A percentile compares a stretch with the other conserved stretches of the same genome.
These are phyloP conservation scores for Drosophila parthenogenetica DNA, from an alignment of 2,888 invertebrate genomes.

Conservation along the genomic window DNA sequence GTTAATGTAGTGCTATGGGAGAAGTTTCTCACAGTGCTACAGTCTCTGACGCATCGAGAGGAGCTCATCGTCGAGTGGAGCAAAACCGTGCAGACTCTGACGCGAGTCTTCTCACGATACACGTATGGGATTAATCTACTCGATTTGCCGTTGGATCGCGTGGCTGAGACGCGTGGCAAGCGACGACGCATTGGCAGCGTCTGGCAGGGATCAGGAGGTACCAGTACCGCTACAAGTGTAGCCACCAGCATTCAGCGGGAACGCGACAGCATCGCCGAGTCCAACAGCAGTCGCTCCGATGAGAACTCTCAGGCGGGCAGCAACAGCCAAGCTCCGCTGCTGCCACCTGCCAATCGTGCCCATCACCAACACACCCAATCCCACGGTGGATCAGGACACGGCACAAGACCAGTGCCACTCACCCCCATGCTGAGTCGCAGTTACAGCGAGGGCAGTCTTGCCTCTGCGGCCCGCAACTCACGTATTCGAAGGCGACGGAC, in stretches of 20 bases:
- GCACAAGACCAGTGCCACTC: slow-evolving; percentile 59
- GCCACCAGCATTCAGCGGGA: slow-evolving; percentile 59
- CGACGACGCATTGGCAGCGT: slow-evolving; percentile 86
- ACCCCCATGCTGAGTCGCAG: slow-evolving; percentile 85
- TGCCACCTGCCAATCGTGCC: slow-evolving; percentile 43
- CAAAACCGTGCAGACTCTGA: slow-evolving; percentile 99
- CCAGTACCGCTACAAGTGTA: slow-evolving; percentile 26
- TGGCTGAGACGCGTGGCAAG: slow-evolving; percentile 92
- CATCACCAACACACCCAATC: slow-evolving; percentile 73
- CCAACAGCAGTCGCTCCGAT: slow-evolving; percentile 79
- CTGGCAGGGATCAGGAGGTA: slow-evolving; percentile 82
- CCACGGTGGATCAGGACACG: slow-evolving; percentile 51
- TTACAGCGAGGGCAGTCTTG: slow-evolving; percentile 87
- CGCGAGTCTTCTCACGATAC: slow-evolving; percentile 96
- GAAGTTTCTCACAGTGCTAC: slow-evolving; percentile 94
- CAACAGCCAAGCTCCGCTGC: slow-evolving; percentile 41
- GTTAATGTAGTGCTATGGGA: slow-evolving; percentile 97
- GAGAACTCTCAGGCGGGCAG: slow-evolving; percentile 68
- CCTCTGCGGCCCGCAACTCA: slow-evolving; percentile 76
- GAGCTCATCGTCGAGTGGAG: slow-evolving; percentile 98
- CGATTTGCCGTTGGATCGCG: slow-evolving; percentile 92
- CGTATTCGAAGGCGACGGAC: slow-evolving; percentile 71
- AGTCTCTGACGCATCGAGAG: slow-evolving; percentile 96
- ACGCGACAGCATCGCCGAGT: slow-evolving; percentile 75
- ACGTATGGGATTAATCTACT: slow-evolving; percentile 97